Evolutionary conservation across 2,113 vertebrate species (phyloP), one percentile per base, ranked within the genome.

Genomic region (Lipotes vexillifer): DNA sequence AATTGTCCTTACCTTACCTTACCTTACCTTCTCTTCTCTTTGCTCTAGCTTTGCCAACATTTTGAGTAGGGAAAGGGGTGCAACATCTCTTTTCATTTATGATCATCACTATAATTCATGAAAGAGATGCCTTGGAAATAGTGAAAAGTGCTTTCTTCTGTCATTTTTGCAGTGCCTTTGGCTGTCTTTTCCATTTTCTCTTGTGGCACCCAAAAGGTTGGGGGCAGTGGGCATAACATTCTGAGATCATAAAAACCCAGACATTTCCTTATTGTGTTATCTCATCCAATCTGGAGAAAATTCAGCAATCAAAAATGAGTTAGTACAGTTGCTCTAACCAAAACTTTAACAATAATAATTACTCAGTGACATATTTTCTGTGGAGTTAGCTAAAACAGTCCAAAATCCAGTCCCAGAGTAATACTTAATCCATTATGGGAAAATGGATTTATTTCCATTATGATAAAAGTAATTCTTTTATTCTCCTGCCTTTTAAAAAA

Each of bases 391-490:
- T 88, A 72, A 95, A 92, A 72, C n/a, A 84, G 46, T 80, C n/a
- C 75, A 52, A 90, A 87, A 65, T 14, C 27, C 5, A 74, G 23
- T 84, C 25, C 21, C 21, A 84, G 68, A 94, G 18, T 77, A 82
- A 72, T 90, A 44, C 57, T 88, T 94, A 31, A 65, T 83, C 57
- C 25, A 78, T 17, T 77, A 66, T 4, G 6, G 44, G 38, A 71
- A 86, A 89, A 59, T 96, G 49, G 25, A 27, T 95, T 88, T 94
- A 87, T 94, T 96, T 96, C 68, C 49, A 80, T 93, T 78, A 85
- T 63, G 57, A 61, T 90, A 71, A 38, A 59, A 44, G 27, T 66
- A 94, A 52, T 87, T 81, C 9, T 93, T 92, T 78, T 71, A 49
- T 88, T 74, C 17, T 91, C 21, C 14, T 93, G 5, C 49, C 90